These are phyloP conservation scores for Hemistola chrysoprasaria DNA, from an alignment of 2,888 invertebrate genomes.

Conservation along the genomic window DNA sequence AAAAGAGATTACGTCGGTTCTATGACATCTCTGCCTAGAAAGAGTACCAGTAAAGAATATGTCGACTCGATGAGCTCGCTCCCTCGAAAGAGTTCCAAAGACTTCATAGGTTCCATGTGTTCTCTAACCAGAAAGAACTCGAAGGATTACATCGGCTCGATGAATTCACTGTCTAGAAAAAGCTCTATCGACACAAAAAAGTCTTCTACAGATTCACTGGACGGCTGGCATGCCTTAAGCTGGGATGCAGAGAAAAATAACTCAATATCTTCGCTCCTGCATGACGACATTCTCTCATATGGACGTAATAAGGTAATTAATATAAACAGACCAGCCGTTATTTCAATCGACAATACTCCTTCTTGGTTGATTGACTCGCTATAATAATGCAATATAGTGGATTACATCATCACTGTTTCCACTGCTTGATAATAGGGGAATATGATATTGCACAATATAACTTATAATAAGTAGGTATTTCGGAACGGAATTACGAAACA, in stretches of 20 bases:
- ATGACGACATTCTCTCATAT: constrained; percentile 76
- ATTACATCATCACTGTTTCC: constrained; percentile 12
- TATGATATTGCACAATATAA: too few species aligned
- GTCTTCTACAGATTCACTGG: constrained; percentile 87
- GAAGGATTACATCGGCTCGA: constrained; percentile 47
- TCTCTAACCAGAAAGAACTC: constrained; percentile 72
- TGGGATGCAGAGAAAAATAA: constrained; percentile 86
- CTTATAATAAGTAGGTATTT: too few species aligned
- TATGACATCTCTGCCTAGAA: constrained; percentile 58
- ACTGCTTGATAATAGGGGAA: not conserved
- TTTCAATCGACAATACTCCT: constrained; percentile 23
- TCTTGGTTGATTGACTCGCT: constrained; percentile 20
- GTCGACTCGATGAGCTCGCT: constrained; percentile 63
- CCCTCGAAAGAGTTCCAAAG: constrained; percentile 67
- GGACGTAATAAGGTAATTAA: constrained; percentile 69
- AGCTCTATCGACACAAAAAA: constrained; percentile 75
- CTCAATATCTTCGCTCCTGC: constrained; percentile 82
- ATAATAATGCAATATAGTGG: constrained; percentile 9
- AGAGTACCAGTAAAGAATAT: constrained; percentile 48
- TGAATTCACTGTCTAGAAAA: constrained; percentile 72
- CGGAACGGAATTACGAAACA: too few species aligned
- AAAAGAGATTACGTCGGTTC: constrained; percentile 69
- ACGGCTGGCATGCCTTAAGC: constrained; percentile 83
- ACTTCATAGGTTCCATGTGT: constrained; percentile 51
- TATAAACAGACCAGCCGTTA: constrained; percentile 31